Conservation (phyloP, 2,797 vertebrate genomes). For the Xiphophorus birchmanni region DNA sequence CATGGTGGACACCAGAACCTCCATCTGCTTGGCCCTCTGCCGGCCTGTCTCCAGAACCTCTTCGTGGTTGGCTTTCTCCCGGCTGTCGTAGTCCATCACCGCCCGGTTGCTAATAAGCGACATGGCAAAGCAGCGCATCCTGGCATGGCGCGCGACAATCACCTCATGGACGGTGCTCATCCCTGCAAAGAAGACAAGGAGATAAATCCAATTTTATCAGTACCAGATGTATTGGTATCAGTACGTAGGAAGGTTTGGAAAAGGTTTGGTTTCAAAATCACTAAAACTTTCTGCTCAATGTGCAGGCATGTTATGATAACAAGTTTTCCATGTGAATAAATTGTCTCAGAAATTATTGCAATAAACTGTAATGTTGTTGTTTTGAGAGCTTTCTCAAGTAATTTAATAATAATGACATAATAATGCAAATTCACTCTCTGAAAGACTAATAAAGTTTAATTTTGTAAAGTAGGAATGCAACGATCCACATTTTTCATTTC, state of each 20-base stretch:
- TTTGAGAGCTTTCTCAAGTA: no score
- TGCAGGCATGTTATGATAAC: no score
- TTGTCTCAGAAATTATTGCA: no score
- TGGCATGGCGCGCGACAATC: slow-evolving; percentile 86
- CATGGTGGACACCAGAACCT: slow-evolving; percentile 81
- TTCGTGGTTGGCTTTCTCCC: slow-evolving; percentile 84
- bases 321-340: no score
- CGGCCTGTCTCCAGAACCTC: slow-evolving; percentile 86
- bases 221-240: background rate
- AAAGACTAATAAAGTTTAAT: no score
- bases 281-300: background rate
- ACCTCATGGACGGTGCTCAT: slow-evolving; percentile 94
- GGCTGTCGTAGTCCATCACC: slow-evolving; percentile 85
- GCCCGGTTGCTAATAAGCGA: slow-evolving; percentile 89
- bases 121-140: slow-evolving; percentile 87
- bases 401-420: no score
- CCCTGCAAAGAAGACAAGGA: slow-evolving; percentile 67
- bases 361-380: no score
- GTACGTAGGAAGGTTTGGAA: background rate
- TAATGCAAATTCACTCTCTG: no score
- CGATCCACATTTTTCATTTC: no score
- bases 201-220: background rate
- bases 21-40: slow-evolving; percentile 78
- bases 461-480: no score
- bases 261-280: background rate